A percentile compares a stretch with the other conserved stretches of the same genome.
Evolutionary conservation across 2,113 vertebrate genomes (phyloP).

Genomic region (Misgurnus anguillicaudatus): DNA sequence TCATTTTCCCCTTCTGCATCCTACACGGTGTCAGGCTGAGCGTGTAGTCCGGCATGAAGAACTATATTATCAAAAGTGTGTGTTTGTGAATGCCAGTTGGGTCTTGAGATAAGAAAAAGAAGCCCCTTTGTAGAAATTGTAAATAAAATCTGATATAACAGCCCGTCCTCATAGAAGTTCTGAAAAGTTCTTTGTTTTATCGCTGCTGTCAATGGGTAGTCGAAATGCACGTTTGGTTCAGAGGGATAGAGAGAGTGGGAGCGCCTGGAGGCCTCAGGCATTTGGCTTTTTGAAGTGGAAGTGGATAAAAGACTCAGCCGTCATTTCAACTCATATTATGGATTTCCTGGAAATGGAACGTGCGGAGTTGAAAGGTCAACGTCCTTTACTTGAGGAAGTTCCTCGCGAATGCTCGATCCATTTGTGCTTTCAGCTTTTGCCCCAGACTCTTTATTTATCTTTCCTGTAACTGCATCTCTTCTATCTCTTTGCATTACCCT

Average conservation of each 20-base stretch:
- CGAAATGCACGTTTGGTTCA: conserved; percentile 36
- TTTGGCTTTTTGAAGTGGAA: conserved; percentile 35
- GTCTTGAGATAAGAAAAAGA: conserved; percentile 49
- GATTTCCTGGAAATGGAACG: conserved; percentile 23
- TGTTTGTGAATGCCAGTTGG: conserved; percentile 52
- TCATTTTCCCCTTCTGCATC: conserved; percentile 22
- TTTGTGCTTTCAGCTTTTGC: conserved; percentile 17
- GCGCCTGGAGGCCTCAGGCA: not conserved
- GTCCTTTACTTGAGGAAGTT: conserved; percentile 10
- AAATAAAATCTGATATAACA: conserved; percentile 58
- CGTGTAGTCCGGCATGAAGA: conserved; percentile 38
- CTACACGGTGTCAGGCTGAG: conserved; percentile 21
- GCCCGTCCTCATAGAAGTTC: conserved; percentile 17
- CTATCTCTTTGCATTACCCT: conserved; percentile 47
- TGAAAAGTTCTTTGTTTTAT: conserved; percentile 8
- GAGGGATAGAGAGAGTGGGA: not conserved
- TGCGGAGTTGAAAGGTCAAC: conserved; percentile 37
- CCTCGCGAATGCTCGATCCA: not conserved
- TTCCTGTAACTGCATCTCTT: conserved; percentile 18
- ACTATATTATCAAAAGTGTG: conserved; percentile 51
- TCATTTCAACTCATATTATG: conserved; percentile 23
- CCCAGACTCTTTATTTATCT: conserved; percentile 20
- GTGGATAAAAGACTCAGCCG: conserved; percentile 35
- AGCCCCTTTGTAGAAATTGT: conserved; percentile 59
- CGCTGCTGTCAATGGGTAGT: conserved; percentile 14